These are phyloP conservation scores for Sarcophaga carnaria DNA, from an alignment of 2,888 invertebrate genomes.

Conservation along the genomic window DNA sequence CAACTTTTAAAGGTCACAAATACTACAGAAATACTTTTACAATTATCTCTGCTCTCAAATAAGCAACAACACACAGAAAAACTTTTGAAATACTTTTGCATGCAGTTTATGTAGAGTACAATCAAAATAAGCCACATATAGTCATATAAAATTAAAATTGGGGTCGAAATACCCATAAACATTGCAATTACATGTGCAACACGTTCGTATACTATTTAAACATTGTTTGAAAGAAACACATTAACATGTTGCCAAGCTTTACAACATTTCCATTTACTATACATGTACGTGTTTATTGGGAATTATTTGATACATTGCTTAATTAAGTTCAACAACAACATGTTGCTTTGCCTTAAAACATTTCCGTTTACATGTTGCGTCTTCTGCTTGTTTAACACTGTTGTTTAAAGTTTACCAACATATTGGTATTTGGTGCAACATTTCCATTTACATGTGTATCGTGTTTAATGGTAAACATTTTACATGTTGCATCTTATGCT, in stretches of 20 bases:
- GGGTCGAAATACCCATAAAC: conserved; percentile 19
- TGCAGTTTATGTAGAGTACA: neutral
- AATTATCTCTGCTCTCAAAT: conserved; percentile 1
- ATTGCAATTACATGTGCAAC: neutral
- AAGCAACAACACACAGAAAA: neutral
- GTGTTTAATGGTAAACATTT: no score
- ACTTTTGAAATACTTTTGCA: neutral
- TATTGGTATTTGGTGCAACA: no score
- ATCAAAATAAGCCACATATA: neutral
- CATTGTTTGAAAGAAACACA: neutral
- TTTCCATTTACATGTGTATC: no score
- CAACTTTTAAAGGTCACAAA: conserved; percentile 17
- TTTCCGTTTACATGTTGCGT: no score
- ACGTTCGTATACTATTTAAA: neutral
- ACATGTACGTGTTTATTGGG: no score
- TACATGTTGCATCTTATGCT: no score
- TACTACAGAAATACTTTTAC: neutral
- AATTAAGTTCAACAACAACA: no score
- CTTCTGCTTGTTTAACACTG: no score
- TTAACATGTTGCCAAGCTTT: neutral
- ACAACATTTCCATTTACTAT: neutral
- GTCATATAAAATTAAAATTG: conserved; percentile 29
- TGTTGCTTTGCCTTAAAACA: no score
- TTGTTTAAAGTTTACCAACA: no score
- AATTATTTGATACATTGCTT: no score